A percentile compares a stretch with the other conserved stretches of the same genome.
Evolutionary conservation across 1,140 invertebrate species (phyloP).

Genomic region (Geopemphigus sp.): DNA sequence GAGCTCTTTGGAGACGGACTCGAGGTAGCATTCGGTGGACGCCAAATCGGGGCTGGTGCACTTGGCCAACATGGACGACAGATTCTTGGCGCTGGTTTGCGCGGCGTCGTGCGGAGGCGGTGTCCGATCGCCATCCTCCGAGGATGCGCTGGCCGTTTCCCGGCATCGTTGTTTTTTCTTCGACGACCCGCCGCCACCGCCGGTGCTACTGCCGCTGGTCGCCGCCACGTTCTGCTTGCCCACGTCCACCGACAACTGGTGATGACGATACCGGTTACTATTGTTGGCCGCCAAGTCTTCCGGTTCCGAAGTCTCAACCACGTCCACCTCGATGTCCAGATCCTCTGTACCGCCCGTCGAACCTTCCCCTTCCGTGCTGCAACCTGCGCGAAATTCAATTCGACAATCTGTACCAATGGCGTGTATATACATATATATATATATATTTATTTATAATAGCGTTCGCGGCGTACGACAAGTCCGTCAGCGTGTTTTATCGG

Average conservation of each 20-base stretch:
- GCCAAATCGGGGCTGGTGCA: slow-evolving; percentile 63
- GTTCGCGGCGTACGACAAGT: too few species aligned
- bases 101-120: slow-evolving; percentile 44
- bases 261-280: slow-evolving; percentile 54
- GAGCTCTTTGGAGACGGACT: slow-evolving; percentile 76
- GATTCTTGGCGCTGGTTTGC: slow-evolving; percentile 38
- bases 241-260: slow-evolving; percentile 55
- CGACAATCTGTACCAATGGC: too few species aligned
- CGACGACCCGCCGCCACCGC: too few species aligned
- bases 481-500: too few species aligned
- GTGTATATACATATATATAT: too few species aligned
- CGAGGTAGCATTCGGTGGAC: slow-evolving; percentile 61
- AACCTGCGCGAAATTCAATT: too few species aligned
- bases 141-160: slow-evolving; percentile 14
- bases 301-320: slow-evolving; percentile 56
- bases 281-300: slow-evolving; percentile 54
- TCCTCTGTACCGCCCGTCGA: slow-evolving; percentile 54
- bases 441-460: too few species aligned
- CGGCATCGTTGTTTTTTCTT: slow-evolving; percentile 59
- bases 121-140: slow-evolving; percentile 48
- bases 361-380: slow-evolving; percentile 27
- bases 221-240: slow-evolving; percentile 46
- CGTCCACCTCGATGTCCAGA: slow-evolving; percentile 57
- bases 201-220: too few species aligned
- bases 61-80: slow-evolving; percentile 53